Evolutionary conservation across 2,113 vertebrate genomes (phyloP).

Genomic region (Chlorocebus sabaeus): DNA sequence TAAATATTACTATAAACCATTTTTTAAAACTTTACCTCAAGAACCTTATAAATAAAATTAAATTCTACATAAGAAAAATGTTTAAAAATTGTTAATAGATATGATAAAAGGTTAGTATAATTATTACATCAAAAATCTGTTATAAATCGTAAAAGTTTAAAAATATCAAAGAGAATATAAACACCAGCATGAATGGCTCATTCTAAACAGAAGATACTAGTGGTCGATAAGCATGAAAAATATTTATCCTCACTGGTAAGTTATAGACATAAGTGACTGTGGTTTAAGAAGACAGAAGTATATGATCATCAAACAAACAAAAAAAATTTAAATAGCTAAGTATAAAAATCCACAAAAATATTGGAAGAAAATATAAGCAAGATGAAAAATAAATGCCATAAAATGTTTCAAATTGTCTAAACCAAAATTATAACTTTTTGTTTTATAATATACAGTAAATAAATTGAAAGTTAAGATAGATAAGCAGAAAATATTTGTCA

Average conservation of each 20-base stretch:
- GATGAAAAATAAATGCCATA: background rate
- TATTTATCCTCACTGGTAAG: background rate
- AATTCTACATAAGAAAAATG: background rate
- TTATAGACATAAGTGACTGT: background rate
- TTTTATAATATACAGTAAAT: background rate
- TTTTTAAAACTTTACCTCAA: background rate
- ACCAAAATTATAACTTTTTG: background rate
- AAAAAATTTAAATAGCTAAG: background rate
- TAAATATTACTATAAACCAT: background rate
- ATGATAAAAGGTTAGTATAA: background rate
- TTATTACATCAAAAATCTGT: background rate
- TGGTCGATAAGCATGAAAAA: background rate
- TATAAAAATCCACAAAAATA: background rate
- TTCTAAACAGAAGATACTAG: background rate
- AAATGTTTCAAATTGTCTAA: background rate
- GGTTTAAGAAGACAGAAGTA: background rate
- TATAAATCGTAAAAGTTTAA: background rate
- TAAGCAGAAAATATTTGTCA: background rate
- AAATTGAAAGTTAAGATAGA: background rate
- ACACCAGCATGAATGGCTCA: background rate
- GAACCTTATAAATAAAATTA: background rate
- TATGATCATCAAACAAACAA: background rate
- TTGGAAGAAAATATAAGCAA: background rate
- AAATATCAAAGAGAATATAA: background rate
- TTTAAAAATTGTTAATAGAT: background rate